Evolutionary conservation across 2,797 vertebrate species (phyloP).

Genomic region (Vespertilio murinus): DNA sequence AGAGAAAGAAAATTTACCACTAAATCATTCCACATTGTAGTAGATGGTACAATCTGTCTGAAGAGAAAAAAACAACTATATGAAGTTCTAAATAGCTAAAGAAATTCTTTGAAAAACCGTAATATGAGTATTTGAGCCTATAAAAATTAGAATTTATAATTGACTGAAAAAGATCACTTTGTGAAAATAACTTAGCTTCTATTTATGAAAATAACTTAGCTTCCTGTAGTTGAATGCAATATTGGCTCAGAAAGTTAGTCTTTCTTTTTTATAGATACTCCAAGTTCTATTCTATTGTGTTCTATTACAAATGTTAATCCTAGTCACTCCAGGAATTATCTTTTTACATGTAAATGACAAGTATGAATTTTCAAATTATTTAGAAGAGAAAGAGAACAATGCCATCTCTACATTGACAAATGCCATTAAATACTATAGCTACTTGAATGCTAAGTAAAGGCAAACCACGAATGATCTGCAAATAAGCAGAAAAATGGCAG

Average conservation of each 20-base stretch:
- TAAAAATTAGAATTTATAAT: slow-evolving; percentile 34
- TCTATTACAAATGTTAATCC: slow-evolving; percentile 13
- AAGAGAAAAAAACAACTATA: slow-evolving; percentile 50
- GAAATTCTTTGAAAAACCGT: not conserved
- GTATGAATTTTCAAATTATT: not conserved
- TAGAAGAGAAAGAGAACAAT: not conserved
- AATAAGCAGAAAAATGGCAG: not conserved
- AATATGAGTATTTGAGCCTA: not conserved
- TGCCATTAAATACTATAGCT: not conserved
- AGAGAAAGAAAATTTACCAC: not conserved
- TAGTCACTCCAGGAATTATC: not conserved
- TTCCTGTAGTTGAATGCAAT: not conserved
- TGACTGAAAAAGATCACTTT: not conserved
- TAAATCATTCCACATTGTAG: slow-evolving; percentile 37
- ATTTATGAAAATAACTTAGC: slow-evolving; percentile 12
- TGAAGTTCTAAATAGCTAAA: not conserved
- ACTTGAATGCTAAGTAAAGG: not conserved
- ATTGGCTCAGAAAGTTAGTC: not conserved
- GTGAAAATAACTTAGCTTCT: not conserved
- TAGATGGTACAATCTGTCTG: not conserved
- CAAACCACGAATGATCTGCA: not conserved
- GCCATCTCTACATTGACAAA: not conserved
- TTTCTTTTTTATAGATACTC: not conserved
- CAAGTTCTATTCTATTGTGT: not conserved
- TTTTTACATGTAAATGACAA: not conserved